Conservation (phyloP, 2,888 invertebrate species). For the Empis livida region DNA sequence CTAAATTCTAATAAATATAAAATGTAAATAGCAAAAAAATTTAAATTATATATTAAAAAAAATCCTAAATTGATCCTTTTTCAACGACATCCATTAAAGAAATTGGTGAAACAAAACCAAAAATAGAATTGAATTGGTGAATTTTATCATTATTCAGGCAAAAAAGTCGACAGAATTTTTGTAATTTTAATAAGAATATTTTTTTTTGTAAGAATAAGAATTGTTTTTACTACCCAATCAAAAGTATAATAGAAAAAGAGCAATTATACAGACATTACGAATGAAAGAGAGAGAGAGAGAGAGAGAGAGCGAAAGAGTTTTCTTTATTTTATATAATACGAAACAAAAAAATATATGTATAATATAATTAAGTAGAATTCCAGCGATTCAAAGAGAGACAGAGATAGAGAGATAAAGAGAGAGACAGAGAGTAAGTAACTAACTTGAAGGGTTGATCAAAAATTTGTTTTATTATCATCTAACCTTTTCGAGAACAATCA, state of each 20-base stretch:
- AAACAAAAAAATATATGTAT: constrained; percentile 8
- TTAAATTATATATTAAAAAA: too few species aligned
- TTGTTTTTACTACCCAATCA: constrained; percentile 12
- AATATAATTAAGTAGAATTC: constrained; percentile 14
- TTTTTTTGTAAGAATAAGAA: constrained; percentile 7
- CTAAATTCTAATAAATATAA: too few species aligned
- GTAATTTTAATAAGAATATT: too few species aligned
- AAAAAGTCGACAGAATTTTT: too few species aligned
- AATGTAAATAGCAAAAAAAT: too few species aligned
- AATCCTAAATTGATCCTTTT: too few species aligned
- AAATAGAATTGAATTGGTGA: constrained; percentile 16
- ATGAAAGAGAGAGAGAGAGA: constrained; percentile 18
- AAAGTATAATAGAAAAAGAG: constrained; percentile 10
- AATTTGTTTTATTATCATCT: too few species aligned
- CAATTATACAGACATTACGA: constrained; percentile 13
- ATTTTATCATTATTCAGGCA: constrained; percentile 5
- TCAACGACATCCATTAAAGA: constrained; percentile 19
- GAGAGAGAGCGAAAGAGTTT: constrained; percentile 12
- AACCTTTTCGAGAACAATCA: too few species aligned
- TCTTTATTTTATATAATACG: not conserved
- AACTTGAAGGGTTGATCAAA: too few species aligned
- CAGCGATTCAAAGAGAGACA: constrained; percentile 14
- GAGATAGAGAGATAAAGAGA: constrained; percentile 13
- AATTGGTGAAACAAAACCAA: constrained; percentile 18
- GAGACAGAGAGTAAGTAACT: constrained; percentile 4